Evolutionary conservation across 2,888 invertebrate species (phyloP).

Genomic region (Exephanes ischioxanthus): DNA sequence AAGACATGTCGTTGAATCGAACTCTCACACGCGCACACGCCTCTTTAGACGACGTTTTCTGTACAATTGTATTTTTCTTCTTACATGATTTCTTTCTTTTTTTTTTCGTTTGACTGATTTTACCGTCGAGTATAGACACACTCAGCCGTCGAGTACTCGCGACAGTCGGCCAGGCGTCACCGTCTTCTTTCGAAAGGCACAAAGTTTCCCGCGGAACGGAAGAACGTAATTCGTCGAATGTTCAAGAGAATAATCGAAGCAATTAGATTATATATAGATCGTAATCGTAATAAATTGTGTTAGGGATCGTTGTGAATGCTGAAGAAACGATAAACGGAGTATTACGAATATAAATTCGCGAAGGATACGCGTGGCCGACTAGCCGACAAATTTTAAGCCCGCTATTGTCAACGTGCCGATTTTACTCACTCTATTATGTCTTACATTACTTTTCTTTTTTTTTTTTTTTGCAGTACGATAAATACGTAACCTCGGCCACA

Average conservation of each 20-base stretch:
- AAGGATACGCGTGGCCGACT: constrained; percentile 53
- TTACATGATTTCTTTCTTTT: constrained; percentile 6
- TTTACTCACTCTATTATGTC: neutral
- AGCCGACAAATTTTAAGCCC: constrained; percentile 33
- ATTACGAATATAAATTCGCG: constrained; percentile 46
- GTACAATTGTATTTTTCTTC: constrained; percentile 27
- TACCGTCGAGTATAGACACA: constrained; percentile 8
- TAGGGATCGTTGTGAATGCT: constrained; percentile 21
- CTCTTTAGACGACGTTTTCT: constrained; percentile 18
- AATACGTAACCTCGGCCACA: constrained; percentile 41
- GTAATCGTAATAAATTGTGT: neutral
- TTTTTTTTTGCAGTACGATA: constrained; percentile 38
- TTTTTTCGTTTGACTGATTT: constrained; percentile 25
- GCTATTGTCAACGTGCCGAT: constrained; percentile 36
- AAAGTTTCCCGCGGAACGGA: constrained; percentile 37
- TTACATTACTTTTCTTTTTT: neutral
- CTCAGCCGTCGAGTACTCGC: constrained; percentile 21
- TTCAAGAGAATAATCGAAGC: constrained; percentile 12
- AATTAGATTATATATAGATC: neutral
- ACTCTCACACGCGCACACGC: constrained; percentile 40
- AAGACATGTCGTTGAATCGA: constrained; percentile 48
- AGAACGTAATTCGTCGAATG: constrained; percentile 21
- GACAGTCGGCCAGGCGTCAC: constrained; percentile 47
- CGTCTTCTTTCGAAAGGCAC: constrained; percentile 61
- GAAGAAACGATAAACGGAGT: constrained; percentile 38